These are phyloP conservation scores for Lordiphosa collinella DNA, from an alignment of 1,140 invertebrate genomes.

Conservation along the genomic window DNA sequence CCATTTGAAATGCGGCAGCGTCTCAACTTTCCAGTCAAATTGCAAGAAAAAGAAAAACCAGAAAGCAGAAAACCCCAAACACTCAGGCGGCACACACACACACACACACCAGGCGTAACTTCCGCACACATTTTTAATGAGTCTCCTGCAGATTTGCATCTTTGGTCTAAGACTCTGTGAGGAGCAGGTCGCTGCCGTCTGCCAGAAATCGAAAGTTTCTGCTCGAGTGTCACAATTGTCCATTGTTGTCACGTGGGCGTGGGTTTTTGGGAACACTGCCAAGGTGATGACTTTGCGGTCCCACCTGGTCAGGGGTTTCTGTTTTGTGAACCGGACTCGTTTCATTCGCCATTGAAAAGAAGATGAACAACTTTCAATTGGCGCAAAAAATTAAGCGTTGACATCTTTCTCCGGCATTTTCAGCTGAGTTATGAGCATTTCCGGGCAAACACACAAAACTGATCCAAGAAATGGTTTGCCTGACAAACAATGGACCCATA, in stretches of 20 bases:
- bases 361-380: conserved; percentile 23
- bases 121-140: conserved; percentile 14
- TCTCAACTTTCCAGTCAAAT: too few species aligned
- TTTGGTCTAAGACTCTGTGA: conserved; percentile 11
- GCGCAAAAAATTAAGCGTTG: not conserved
- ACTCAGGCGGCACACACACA: too few species aligned
- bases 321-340: conserved; percentile 2
- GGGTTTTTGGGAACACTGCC: conserved; percentile 30
- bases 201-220: conserved; percentile 43
- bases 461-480: conserved; percentile 10
- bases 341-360: conserved; percentile 15
- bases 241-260: conserved; percentile 31
- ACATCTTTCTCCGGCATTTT: not conserved
- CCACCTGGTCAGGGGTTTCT: not conserved
- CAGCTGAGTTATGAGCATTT: conserved; percentile 1
- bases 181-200: not conserved
- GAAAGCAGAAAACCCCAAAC: not conserved
- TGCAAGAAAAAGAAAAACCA: conserved; percentile 4
- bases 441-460: conserved; percentile 1
- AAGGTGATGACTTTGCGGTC: conserved; percentile 13
- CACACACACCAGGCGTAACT: conserved; percentile 2
- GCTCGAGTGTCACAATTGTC: conserved; percentile 12
- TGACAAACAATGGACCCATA: conserved; percentile 61
- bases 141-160: conserved; percentile 6
- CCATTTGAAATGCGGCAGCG: conserved; percentile 16